A percentile compares a stretch with the other conserved stretches of the same genome.
Evolutionary conservation across 2,888 invertebrate species (phyloP).

Genomic region (Lysandra bellargus): DNA sequence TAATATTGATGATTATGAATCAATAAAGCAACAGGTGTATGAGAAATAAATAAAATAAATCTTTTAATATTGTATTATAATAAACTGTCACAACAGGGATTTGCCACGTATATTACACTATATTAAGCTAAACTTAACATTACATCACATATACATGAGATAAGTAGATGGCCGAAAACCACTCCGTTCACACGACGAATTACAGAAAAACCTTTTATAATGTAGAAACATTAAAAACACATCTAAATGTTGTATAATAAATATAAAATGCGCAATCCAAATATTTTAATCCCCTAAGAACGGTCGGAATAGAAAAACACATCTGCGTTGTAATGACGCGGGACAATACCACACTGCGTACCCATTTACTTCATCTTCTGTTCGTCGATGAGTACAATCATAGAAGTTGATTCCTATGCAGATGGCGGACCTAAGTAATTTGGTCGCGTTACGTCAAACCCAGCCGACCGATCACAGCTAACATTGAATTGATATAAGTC

Average conservation of each 20-base stretch:
- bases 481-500: too few species aligned
- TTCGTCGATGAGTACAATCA: too few species aligned
- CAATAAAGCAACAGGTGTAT: too few species aligned
- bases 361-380: background rate
- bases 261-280: constrained; percentile 5
- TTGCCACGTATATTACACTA: constrained; percentile 68
- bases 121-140: constrained; percentile 66
- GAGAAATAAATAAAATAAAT: constrained; percentile 46
- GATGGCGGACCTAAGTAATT: too few species aligned
- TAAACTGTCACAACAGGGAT: constrained; percentile 77
- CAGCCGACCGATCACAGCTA: too few species aligned
- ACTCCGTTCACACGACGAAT: constrained; percentile 54
- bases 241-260: constrained; percentile 15
- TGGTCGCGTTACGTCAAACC: too few species aligned
- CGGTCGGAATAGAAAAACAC: background rate
- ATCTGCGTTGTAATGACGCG: background rate
- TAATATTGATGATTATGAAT: too few species aligned
- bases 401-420: too few species aligned
- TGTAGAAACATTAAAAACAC: background rate
- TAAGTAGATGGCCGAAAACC: constrained; percentile 66
- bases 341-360: background rate
- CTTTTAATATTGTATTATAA: constrained; percentile 65
- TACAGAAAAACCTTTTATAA: background rate
- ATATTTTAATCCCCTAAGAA: background rate
- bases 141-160: constrained; percentile 80